phyloP scores from a whole-genome alignment of 2,113 vertebrate genomes.

The Chascanopsetta lugubris region DNA sequence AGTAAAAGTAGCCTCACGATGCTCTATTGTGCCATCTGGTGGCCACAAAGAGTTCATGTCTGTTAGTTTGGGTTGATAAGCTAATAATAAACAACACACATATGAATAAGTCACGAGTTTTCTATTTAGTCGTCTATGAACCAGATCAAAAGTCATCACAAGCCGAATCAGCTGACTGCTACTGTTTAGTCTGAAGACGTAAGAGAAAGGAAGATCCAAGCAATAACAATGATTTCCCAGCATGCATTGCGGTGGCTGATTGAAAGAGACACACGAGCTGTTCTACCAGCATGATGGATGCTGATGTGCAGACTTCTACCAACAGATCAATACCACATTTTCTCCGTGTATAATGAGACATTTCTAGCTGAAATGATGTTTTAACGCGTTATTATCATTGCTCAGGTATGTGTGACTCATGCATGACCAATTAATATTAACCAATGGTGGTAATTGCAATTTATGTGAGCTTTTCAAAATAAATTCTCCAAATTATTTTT shows the following conservation, averaged over 20 bases:
- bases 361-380: neutral
- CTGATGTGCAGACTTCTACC: constrained; percentile 11
- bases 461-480: neutral
- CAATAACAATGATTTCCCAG: constrained; percentile 15
- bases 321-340: constrained; percentile 6
- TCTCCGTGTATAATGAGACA: neutral
- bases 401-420: neutral
- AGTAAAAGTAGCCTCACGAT: constrained; percentile 1
- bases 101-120: neutral
- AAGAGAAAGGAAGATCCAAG: neutral
- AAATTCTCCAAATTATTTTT: neutral
- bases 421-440: neutral
- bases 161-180: constrained; percentile 5
- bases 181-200: neutral
- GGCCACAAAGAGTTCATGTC: constrained; percentile 14
- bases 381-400: neutral
- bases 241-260: constrained; percentile 5
- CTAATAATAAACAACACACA: neutral
- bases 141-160: neutral
- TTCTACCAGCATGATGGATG: constrained; percentile 10
- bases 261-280: constrained; percentile 12
- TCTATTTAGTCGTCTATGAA: neutral
- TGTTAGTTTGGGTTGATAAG: neutral
- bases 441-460: neutral
- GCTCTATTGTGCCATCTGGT: constrained; percentile 67